Evolutionary conservation across 2,113 vertebrate genomes (phyloP).

Genomic region (Siphamia tubifer): DNA sequence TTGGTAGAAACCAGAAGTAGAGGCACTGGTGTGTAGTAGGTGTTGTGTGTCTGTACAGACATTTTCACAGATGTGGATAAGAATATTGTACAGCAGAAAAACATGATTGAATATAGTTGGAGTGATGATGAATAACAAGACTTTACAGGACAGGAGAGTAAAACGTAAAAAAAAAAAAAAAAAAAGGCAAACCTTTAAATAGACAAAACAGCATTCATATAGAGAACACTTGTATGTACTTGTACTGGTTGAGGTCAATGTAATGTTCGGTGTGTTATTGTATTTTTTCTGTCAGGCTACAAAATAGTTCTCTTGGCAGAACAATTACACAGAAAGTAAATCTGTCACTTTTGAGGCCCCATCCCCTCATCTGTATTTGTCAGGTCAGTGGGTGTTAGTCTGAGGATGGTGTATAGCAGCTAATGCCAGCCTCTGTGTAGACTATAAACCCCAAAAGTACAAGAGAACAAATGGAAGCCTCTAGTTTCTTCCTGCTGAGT

Average conservation of each 20-base stretch:
- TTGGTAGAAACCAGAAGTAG: too few relatives aligned
- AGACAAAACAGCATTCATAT: too few relatives aligned
- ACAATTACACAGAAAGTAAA: not conserved
- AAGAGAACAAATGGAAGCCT: constrained; percentile 42
- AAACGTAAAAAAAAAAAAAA: too few relatives aligned
- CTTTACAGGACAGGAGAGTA: too few relatives aligned
- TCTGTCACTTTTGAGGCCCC: not conserved
- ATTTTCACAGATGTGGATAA: too few relatives aligned
- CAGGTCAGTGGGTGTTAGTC: not conserved
- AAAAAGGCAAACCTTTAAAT: too few relatives aligned
- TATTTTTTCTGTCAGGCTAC: constrained; percentile 17
- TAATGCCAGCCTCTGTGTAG: not conserved
- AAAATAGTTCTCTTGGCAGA: not conserved
- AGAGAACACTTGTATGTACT: not conserved
- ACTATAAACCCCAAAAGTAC: constrained; percentile 34
- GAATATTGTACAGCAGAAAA: too few relatives aligned
- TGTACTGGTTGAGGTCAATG: not conserved
- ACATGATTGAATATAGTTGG: too few relatives aligned
- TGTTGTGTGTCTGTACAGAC: too few relatives aligned
- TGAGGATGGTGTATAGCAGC: constrained; percentile 5
- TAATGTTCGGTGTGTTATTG: not conserved
- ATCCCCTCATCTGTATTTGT: not conserved
- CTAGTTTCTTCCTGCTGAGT: constrained; percentile 31
- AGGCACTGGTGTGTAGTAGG: too few relatives aligned
- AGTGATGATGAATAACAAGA: too few relatives aligned